Percentiles rank a stretch among this genome's conserved stretches.
These are phyloP conservation scores for Eupelmus urozonus DNA, from an alignment of 2,888 invertebrate genomes.

Conservation along the genomic window DNA sequence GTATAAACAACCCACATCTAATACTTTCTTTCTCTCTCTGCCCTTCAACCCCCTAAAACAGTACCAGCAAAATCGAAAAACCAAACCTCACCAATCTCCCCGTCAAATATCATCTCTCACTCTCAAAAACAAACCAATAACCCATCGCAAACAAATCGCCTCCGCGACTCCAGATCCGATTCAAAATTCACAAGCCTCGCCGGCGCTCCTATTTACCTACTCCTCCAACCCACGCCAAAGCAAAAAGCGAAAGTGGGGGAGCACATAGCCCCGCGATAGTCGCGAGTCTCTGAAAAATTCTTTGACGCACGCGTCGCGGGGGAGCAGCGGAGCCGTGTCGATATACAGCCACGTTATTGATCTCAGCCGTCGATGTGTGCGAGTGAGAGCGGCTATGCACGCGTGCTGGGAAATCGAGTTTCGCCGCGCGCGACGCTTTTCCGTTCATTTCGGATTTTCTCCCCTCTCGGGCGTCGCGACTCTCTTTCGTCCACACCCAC, in stretches of 20 bases:
- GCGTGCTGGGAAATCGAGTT: conserved; percentile 24
- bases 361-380: conserved; percentile 36
- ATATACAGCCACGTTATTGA: conserved; percentile 63
- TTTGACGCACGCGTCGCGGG: conserved; percentile 58
- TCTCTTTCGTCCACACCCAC: not conserved
- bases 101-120: too few relatives aligned
- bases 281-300: too few relatives aligned
- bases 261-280: too few relatives aligned
- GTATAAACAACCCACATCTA: too few relatives aligned
- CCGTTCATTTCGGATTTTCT: conserved; percentile 20
- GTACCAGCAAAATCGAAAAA: too few relatives aligned
- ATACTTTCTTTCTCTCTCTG: too few relatives aligned
- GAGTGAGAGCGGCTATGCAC: too few relatives aligned
- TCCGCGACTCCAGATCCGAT: not conserved
- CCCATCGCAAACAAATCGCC: too few relatives aligned
- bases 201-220: not conserved
- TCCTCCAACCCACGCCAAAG: not conserved
- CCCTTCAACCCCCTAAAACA: too few relatives aligned
- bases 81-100: too few relatives aligned
- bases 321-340: conserved; percentile 52
- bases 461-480: not conserved
- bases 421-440: conserved; percentile 6
- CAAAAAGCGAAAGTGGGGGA: not conserved
- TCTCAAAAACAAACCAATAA: too few relatives aligned
- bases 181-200: too few relatives aligned